Evolutionary conservation across 2,113 vertebrate species (phyloP), one percentile per base, ranked within the genome.

Genomic region (Daphoenositta chrysoptera): DNA sequence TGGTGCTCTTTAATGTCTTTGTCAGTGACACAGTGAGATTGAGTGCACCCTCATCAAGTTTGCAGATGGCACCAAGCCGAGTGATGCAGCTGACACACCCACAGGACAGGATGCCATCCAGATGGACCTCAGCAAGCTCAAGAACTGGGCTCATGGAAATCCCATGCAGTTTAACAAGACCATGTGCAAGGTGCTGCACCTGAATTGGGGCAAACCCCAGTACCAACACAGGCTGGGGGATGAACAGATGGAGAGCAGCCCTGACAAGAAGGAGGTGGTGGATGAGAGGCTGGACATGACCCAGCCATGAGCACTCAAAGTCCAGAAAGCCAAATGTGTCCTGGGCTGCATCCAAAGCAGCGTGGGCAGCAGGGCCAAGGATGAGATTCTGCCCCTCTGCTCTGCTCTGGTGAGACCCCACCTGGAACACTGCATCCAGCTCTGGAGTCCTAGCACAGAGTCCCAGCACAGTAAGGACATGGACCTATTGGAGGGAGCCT

Each of bases 181-280:
- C 13, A 39, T 35, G 26, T 17, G 5, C 9, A 30, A 63, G 23
- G 39, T 30, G 1, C 13, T 71, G 13, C 17, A 63, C 4, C 24
- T 18, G 20, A 7, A 6, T 5, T 0, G 1, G 19, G 28, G 7
- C 8, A 54, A 21, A 5, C 3, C 10, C 8, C 1, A 0, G 20
- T n/a, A n/a, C 18, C 8, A 39, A 1, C n/a, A 16, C 8, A n/a
- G 9, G 23, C 24, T 63, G 24, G 3, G 4, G 33, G 12, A 48
- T 80, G 35, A 56, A 1, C 9, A 63, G 13, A 63, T 30, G 1
- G 7, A 63, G n/a, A 47, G 9, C 2, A 63, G 1, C 11, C 16
- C n/a, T 35, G 40, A 0, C 0, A 0, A 79, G 64, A 30, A 70
- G 30, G 30, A 12, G n/a, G 20, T 40, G 54, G 15, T 5, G 56